These are phyloP conservation scores for Philereme transversata DNA, from an alignment of 2,888 invertebrate species.

Conservation along the genomic window DNA sequence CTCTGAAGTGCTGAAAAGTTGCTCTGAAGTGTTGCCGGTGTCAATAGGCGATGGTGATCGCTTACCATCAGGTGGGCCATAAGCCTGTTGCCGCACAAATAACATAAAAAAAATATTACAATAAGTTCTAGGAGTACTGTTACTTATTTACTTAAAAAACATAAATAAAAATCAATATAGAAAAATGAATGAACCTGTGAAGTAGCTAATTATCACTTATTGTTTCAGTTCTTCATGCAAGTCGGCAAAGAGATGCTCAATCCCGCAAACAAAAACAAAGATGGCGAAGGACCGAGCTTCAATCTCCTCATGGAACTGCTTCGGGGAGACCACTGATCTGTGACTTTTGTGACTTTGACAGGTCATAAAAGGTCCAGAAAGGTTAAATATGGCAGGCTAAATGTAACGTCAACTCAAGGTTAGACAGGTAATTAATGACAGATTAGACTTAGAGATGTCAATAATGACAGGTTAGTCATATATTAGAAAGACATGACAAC, in stretches of 20 bases:
- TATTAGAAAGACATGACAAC: conserved; percentile 18
- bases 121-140: too few relatives aligned
- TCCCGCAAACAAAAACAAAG: conserved; percentile 91
- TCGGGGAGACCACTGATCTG: conserved; percentile 93
- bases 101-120: too few relatives aligned
- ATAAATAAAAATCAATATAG: too few relatives aligned
- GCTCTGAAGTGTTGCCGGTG: too few relatives aligned
- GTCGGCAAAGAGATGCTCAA: conserved; percentile 96
- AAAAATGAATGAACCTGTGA: too few relatives aligned
- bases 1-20: too few relatives aligned
- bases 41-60: too few relatives aligned
- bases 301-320: conserved; percentile 98
- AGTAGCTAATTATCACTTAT: conserved; percentile 6
- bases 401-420: background rate
- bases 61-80: too few relatives aligned
- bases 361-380: conserved; percentile 6
- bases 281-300: conserved; percentile 95
- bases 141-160: too few relatives aligned
- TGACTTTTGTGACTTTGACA: conserved; percentile 23
- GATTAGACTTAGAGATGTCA: background rate
- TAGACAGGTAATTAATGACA: conserved; percentile 1
- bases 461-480: conserved; percentile 5
- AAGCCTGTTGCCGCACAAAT: too few relatives aligned
- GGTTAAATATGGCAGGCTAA: conserved; percentile 18
- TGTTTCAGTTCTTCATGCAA: conserved; percentile 83